These are phyloP conservation scores for Siphlonurus alternatus DNA, from an alignment of 2,888 invertebrate species.

Conservation along the genomic window DNA sequence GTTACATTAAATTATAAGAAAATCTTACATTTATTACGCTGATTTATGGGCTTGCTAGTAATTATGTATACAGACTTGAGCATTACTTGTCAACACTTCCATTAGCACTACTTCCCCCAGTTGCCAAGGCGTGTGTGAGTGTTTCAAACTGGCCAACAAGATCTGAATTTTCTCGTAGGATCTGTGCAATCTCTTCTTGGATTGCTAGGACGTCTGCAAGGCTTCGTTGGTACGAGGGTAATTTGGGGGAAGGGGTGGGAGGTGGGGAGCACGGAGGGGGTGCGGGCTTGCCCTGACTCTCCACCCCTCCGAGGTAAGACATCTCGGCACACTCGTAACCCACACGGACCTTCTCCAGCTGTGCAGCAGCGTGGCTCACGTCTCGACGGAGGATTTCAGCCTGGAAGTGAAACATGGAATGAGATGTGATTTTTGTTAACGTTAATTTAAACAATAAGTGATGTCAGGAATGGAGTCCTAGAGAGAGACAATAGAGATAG, in stretches of 20 bases:
- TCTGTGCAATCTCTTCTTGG: slow-evolving; percentile 26
- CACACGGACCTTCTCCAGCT: slow-evolving; percentile 9
- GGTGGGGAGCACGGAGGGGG: background rate
- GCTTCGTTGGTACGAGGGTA: slow-evolving; percentile 14
- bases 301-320: background rate
- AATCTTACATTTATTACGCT: too few species aligned
- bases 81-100: background rate
- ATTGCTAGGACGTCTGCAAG: slow-evolving; percentile 21
- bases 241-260: background rate
- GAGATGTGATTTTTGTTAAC: background rate
- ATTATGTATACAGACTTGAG: too few species aligned
- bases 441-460: too few species aligned
- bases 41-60: too few species aligned
- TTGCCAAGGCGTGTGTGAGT: slow-evolving; percentile 18
- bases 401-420: background rate
- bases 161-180: slow-evolving; percentile 27
- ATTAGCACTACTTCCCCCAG: slow-evolving; percentile 12
- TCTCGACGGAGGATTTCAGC: background rate
- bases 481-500: too few species aligned
- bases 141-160: slow-evolving; percentile 25
- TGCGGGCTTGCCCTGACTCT: background rate
- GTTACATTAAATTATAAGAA: too few species aligned
- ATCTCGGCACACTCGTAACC: background rate
- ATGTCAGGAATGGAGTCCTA: too few species aligned
- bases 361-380: slow-evolving; percentile 1